Base-by-base conservation (phyloP, 2,888 invertebrate genomes). In the Drosophila hawaiiensis region DNA sequence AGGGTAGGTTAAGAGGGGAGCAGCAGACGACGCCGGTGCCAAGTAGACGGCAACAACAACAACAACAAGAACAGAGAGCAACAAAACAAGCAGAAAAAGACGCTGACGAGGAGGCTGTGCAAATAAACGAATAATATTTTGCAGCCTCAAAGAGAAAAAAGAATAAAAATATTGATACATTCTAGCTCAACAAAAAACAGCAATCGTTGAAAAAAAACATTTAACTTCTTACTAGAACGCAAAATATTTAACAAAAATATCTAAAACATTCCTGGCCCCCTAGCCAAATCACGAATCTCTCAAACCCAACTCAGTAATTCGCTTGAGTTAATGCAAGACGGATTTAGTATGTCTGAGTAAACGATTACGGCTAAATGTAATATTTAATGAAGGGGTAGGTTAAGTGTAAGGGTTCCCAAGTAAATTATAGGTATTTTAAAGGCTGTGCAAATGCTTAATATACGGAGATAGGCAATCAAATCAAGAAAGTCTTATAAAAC, bases 51-150 rank as follows among this genome's bases (percentile, higher is more conserved):
- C 78, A 54, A 55, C 58, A 73, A 52, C 55, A 69, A 61, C 56
- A 68, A 53, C 61, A 75, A 47, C 64, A 69, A 61, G 12, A 76
- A 54, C 53, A 67, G 22, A 28, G 65, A 66, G 14, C 22, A 62
- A 49, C 47, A 50, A 55, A 68, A 59, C 22, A 53, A 54, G 28
- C 73, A 56, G 16, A 60, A 39, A 67, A 63, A 60, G 39, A 37
- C 53, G 56, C 58, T 62, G 66, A 55, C 53, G 47, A 71, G 58
- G 35, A 62, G 64, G 65, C 72, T 81, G 66, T 60, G 84, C 76
- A 84, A 84, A 89, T 84, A 89, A 84, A 78, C 84, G 90, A 84
- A 87, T 76, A 84, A 89, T 89, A 84, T 84, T 84, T 80, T 73
- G 73, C n/a, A 63, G 73, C 75, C 83, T 83, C 77, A 77, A 80